Conservation (phyloP, 92 coral and sea anemone genomes). For the Siderastrea siderea region DNA sequence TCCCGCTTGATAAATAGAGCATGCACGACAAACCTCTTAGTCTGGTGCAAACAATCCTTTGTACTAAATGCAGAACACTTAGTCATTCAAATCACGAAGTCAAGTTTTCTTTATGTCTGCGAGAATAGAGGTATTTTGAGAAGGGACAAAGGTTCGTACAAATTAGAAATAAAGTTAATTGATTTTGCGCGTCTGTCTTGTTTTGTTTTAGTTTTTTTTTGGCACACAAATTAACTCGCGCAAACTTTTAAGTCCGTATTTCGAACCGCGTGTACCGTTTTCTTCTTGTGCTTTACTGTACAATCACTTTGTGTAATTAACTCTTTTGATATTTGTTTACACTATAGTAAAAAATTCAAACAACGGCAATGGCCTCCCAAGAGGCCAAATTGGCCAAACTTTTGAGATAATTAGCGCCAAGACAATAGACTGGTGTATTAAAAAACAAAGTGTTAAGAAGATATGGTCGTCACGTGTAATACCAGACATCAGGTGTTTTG, state of each 20-base stretch:
- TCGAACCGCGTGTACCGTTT: too few relatives aligned
- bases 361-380: slow-evolving; percentile 36
- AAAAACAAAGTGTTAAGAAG: slow-evolving; percentile 42
- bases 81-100: background rate
- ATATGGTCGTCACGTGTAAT: background rate
- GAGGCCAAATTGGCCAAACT: background rate
- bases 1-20: background rate
- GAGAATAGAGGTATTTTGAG: too few relatives aligned
- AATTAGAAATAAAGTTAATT: background rate
- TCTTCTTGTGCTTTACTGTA: background rate
- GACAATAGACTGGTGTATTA: background rate
- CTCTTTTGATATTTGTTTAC: slow-evolving; percentile 10
- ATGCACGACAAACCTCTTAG: slow-evolving; percentile 4
- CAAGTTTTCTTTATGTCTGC: background rate
- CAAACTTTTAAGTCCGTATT: too few relatives aligned
- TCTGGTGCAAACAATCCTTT: slow-evolving; percentile 11
- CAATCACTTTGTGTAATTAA: background rate
- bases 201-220: too few relatives aligned
- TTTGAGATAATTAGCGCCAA: background rate
- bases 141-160: too few relatives aligned
- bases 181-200: background rate
- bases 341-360: background rate
- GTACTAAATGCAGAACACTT: background rate
- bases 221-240: too few relatives aligned
- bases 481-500: background rate